phyloP scores from a whole-genome alignment of 2,888 invertebrate genomes.

The Trissolcus japonicus region DNA sequence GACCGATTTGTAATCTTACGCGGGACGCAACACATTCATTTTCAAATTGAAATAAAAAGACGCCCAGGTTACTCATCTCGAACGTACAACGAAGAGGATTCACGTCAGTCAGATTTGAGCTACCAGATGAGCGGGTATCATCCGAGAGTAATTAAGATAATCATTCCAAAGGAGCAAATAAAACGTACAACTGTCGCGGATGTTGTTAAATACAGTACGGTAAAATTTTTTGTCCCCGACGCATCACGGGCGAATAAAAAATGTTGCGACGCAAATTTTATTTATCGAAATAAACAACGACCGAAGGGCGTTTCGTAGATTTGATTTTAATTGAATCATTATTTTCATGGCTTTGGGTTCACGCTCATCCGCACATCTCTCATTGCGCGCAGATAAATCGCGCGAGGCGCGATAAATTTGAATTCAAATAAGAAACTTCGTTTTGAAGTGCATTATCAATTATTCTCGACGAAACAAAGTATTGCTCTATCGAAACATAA shows the following conservation, averaged over 20 bases:
- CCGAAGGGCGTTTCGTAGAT: too few species aligned
- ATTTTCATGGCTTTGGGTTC: too few species aligned
- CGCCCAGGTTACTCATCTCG: conserved; percentile 11
- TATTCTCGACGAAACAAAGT: too few species aligned
- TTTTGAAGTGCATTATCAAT: too few species aligned
- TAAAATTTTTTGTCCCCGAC: background rate
- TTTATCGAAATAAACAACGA: too few species aligned
- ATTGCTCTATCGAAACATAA: too few species aligned
- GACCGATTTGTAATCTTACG: conserved; percentile 33
- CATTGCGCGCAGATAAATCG: too few species aligned
- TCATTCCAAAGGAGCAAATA: conserved; percentile 10
- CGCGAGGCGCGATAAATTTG: too few species aligned
- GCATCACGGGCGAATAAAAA: conserved; percentile 8
- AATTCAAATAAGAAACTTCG: too few species aligned
- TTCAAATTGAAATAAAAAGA: conserved; percentile 18
- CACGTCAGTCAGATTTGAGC: conserved; percentile 23
- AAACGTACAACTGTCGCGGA: conserved; percentile 11
- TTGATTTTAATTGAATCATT: too few species aligned
- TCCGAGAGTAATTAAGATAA: conserved; percentile 43
- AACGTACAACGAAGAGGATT: conserved; percentile 11
- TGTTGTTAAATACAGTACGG: conserved; percentile 14
- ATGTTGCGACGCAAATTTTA: background rate
- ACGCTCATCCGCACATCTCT: too few species aligned
- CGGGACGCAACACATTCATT: conserved; percentile 36
- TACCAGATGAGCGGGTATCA: conserved; percentile 21